Evolutionary conservation across 2,888 invertebrate genomes (phyloP).

Genomic region (Micropterix aruncella): DNA sequence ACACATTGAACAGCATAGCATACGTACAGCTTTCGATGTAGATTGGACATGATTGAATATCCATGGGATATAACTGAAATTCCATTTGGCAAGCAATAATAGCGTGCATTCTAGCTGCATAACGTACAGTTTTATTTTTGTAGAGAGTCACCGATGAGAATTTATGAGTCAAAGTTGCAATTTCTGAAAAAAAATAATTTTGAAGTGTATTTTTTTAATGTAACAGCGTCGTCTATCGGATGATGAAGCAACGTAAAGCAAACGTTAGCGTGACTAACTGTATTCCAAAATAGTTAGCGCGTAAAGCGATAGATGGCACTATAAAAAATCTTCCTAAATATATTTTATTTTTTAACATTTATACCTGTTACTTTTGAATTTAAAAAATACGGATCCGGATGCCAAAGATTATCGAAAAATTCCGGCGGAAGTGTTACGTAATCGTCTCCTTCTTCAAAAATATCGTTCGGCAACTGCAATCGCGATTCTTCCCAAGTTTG

Average conservation of each 20-base stretch:
- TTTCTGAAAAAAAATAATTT: constrained; percentile 40
- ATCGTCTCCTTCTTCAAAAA: constrained; percentile 69
- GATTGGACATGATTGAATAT: constrained; percentile 72
- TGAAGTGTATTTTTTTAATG: too few species aligned
- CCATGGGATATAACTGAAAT: constrained; percentile 76
- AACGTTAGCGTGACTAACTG: too few species aligned
- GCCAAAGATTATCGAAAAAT: constrained; percentile 77
- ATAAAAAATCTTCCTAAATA: too few species aligned
- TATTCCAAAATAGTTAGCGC: too few species aligned
- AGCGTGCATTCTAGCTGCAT: constrained; percentile 71
- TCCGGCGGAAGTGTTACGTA: constrained; percentile 67
- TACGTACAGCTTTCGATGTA: constrained; percentile 76
- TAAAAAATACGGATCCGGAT: constrained; percentile 73
- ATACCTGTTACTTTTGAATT: constrained; percentile 78
- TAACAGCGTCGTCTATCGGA: constrained; percentile 2
- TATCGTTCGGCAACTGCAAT: constrained; percentile 57
- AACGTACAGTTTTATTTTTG: constrained; percentile 66
- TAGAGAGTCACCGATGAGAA: constrained; percentile 70
- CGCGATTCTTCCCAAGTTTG: constrained; percentile 73
- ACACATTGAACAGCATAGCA: constrained; percentile 2
- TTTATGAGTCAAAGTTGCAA: constrained; percentile 65
- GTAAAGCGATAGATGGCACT: too few species aligned
- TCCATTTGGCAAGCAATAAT: constrained; percentile 82
- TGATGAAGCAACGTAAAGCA: constrained; percentile 3
- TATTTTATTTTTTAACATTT: too few species aligned